Conservation (phyloP, 1,140 invertebrate genomes). For the Magallana ariakensis region DNA sequence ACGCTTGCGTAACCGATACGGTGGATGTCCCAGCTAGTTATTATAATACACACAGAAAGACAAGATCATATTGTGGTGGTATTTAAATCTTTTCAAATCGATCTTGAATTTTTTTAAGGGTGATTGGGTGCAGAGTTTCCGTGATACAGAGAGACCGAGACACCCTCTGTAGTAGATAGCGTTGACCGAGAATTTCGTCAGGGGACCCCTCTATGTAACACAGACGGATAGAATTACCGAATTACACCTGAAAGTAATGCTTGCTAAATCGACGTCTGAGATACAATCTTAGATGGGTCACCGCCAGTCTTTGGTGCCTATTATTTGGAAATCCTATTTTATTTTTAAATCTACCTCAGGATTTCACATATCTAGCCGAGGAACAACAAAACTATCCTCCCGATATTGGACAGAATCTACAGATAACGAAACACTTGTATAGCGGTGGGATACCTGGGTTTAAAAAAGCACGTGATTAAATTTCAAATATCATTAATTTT, state of each 20-base stretch:
- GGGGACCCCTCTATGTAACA: neutral
- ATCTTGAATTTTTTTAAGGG: neutral
- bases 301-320: neutral
- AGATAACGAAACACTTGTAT: neutral
- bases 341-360: neutral
- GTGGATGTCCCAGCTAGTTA: neutral
- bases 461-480: slow-evolving; percentile 12
- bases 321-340: neutral
- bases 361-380: neutral
- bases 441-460: neutral
- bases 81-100: slow-evolving; percentile 37
- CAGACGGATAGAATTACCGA: neutral
- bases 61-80: neutral
- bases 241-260: slow-evolving; percentile 24
- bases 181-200: neutral
- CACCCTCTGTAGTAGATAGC: neutral
- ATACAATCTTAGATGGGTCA: neutral
- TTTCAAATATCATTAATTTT: slow-evolving; percentile 20
- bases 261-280: slow-evolving; percentile 9
- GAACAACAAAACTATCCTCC: neutral
- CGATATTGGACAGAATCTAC: no score
- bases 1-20: slow-evolving; percentile 13
- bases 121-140: neutral
- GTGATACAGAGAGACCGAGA: neutral
- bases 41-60: neutral